Evolutionary conservation across 2,888 invertebrate genomes (phyloP), one percentile per base, ranked within the genome.

Genomic region (Smittia sp.): DNA sequence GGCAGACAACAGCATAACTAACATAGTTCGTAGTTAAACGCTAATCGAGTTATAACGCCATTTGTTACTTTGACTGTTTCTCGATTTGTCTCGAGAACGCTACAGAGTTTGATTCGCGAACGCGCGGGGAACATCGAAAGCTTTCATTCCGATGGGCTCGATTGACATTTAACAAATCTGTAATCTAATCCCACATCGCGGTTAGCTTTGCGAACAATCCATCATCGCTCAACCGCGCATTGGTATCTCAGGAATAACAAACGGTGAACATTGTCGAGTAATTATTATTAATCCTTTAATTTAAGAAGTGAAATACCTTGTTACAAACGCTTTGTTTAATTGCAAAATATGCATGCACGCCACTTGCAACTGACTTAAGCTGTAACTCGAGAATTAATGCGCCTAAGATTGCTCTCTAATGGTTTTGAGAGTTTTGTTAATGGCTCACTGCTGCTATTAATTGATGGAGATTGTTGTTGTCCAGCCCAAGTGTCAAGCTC

Each of bases 31-130:
- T 20, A 67, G 20, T 67, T 39, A 67, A 67, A 67, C 22, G 20
- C 67, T 67, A 67, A 67, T 67, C 67, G 67, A 67, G 39, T 67
- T 67, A 67, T 39, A 67, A 39, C 67, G 22, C 67, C 38, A 67
- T 67, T 67, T 39, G 18, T 67, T 67, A 67, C 39, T 22, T 67
- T 38, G 32, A 20, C 22, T 67, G 7, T 63, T n/a, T 63, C 63
- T 3, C 20, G 6, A 9, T 13, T 39, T 63, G 54, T 54, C 54
- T 54, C n/a, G 7, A 11, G 7, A 39, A 39, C 39, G 13, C 7
- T 9, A 39, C 39, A 54, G n/a, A 54, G 54, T 54, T 54, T 6
- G 54, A 9, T 54, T 6, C 54, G 39, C 39, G 13, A 39, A 39
- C 39, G 13, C 39, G 39, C 7, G 39, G 39, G 39, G 39, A 39